A percentile compares a stretch with the other conserved stretches of the same genome.
Conservation (phyloP, 2,113 vertebrate species). For the Mellivora capensis region DNA sequence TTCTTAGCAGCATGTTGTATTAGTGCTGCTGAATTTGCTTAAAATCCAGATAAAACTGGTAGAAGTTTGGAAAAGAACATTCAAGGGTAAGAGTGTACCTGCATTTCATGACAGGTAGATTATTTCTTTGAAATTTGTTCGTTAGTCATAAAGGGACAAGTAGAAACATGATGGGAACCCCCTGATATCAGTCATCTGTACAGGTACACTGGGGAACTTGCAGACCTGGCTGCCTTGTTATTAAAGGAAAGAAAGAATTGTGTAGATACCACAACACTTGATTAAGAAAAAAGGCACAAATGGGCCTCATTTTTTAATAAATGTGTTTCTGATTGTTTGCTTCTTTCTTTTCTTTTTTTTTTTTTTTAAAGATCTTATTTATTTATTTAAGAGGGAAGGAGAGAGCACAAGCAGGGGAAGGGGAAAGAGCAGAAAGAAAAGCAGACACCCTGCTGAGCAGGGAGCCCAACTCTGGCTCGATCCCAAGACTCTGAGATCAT, state of each 20-base stretch:
- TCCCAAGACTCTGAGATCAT: not conserved
- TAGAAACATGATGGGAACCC: accelerated
- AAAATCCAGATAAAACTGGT: not conserved
- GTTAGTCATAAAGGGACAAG: not conserved
- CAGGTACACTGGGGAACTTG: not conserved
- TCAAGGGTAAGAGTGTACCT: not conserved
- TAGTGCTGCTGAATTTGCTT: not conserved
- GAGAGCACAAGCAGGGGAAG: too few species aligned
- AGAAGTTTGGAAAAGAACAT: not conserved
- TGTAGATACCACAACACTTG: not conserved
- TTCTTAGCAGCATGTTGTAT: not conserved
- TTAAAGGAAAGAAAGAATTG: not conserved
- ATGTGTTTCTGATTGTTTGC: not conserved
- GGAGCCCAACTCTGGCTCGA: too few species aligned
- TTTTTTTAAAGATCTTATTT: not conserved
- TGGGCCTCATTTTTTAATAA: not conserved
- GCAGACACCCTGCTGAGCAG: too few species aligned
- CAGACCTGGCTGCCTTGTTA: not conserved
- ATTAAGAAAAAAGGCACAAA: not conserved
- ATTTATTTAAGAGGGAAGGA: not conserved
- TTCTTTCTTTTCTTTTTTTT: not conserved
- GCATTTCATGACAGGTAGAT: not conserved
- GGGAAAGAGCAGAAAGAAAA: too few species aligned
- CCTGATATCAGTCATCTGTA: not conserved
- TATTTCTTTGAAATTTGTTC: not conserved